Conservation (phyloP, 2,888 invertebrate species). For the Drosophila hamatofila region DNA sequence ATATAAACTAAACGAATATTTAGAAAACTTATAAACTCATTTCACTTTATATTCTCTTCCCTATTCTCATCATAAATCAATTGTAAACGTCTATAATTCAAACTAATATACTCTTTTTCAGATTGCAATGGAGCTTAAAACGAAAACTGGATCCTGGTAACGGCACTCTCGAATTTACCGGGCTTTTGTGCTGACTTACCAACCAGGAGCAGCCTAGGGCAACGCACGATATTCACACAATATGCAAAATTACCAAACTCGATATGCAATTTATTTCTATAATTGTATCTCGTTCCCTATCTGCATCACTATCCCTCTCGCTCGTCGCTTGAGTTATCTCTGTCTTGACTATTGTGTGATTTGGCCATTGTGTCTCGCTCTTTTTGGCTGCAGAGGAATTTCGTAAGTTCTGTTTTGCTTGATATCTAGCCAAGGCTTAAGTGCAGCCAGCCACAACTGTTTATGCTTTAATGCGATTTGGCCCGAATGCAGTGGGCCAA, state of each 20-base stretch:
- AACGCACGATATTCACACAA: constrained; percentile 70
- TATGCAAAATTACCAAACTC: constrained; percentile 76
- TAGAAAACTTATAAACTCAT: too few species aligned
- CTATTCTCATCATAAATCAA: not conserved
- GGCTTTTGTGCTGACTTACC: constrained; percentile 12
- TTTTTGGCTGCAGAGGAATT: constrained; percentile 47
- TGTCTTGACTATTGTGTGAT: constrained; percentile 13
- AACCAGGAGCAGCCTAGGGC: constrained; percentile 38
- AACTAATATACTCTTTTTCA: not conserved
- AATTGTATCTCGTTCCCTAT: constrained; percentile 9
- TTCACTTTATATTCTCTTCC: not conserved
- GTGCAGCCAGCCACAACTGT: constrained; percentile 59
- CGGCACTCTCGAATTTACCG: constrained; percentile 30
- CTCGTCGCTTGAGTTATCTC: constrained; percentile 1
- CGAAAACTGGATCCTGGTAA: not conserved
- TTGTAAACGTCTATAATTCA: not conserved
- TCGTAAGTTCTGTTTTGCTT: constrained; percentile 73
- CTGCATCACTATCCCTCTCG: not conserved
- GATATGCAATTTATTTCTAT: constrained; percentile 79
- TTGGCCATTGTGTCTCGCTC: constrained; percentile 41
- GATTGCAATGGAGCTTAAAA: not conserved
- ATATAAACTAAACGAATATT: not conserved
- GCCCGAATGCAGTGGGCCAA: constrained; percentile 20
- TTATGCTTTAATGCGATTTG: constrained; percentile 71
- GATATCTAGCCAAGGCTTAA: constrained; percentile 74